Evolutionary conservation across 1,140 invertebrate species (phyloP).

Genomic region (Lethrus apterus): DNA sequence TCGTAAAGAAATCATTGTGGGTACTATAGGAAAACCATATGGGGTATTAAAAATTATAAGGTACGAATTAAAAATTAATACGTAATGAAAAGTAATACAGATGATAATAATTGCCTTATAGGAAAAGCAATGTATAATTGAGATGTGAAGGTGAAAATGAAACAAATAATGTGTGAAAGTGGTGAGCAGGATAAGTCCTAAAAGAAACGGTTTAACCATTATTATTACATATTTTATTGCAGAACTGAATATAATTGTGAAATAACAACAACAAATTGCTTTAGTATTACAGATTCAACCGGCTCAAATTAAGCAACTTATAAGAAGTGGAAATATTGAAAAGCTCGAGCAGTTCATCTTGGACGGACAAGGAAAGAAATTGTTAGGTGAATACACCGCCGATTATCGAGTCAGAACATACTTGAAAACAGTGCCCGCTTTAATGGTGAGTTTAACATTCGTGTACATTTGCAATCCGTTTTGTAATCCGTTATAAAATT

Average conservation of each 20-base stretch:
- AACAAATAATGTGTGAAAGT: no score
- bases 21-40: no score
- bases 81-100: no score
- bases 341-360: slow-evolving; percentile 70
- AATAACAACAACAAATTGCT: slow-evolving; percentile 18
- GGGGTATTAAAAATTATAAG: no score
- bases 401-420: slow-evolving; percentile 60
- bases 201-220: background rate
- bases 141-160: no score
- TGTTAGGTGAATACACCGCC: slow-evolving; percentile 58
- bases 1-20: no score
- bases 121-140: no score
- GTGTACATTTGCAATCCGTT: no score
- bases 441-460: slow-evolving; percentile 54
- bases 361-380: slow-evolving; percentile 66
- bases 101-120: no score
- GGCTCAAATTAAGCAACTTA: slow-evolving; percentile 57
- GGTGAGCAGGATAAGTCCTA: background rate
- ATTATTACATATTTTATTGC: slow-evolving; percentile 2
- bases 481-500: no score
- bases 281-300: slow-evolving; percentile 46
- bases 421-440: slow-evolving; percentile 56
- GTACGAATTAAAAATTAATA: no score
- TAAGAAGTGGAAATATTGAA: slow-evolving; percentile 62
- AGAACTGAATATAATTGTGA: background rate